Conservation (phyloP, 2,797 vertebrate genomes). For the Sarcophilus harrisii region DNA sequence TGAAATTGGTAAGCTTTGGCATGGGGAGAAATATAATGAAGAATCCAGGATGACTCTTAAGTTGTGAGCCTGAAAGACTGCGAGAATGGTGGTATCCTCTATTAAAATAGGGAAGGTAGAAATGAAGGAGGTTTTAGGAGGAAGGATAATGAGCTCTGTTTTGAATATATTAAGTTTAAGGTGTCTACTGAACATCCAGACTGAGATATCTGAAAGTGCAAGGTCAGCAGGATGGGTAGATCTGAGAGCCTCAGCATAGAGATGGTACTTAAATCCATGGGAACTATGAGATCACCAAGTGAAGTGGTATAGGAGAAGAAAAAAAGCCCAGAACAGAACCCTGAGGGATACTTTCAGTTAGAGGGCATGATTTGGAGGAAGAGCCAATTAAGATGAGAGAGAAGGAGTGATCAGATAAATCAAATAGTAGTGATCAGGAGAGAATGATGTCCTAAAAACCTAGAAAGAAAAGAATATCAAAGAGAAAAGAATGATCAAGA, state of each 20-base stretch:
- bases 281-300: neutral
- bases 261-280: neutral
- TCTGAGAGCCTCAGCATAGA: neutral
- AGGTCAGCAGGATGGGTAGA: neutral
- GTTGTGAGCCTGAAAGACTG: neutral
- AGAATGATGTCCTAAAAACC: neutral
- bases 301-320: neutral
- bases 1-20: neutral
- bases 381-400: neutral
- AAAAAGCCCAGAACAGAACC: neutral
- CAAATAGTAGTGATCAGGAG: neutral
- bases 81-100: neutral
- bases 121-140: neutral
- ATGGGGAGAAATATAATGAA: neutral
- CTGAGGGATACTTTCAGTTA: neutral
- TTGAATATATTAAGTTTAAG: neutral
- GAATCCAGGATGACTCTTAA: neutral
- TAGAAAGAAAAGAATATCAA: neutral
- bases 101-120: neutral
- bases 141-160: neutral
- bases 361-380: neutral
- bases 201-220: neutral
- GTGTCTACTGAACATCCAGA: neutral
- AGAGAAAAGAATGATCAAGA: neutral
- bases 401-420: neutral